Percentiles rank a stretch among this genome's conserved stretches.
phyloP scores from a whole-genome alignment of 2,113 vertebrate species.

The Anthoscopus minutus region DNA sequence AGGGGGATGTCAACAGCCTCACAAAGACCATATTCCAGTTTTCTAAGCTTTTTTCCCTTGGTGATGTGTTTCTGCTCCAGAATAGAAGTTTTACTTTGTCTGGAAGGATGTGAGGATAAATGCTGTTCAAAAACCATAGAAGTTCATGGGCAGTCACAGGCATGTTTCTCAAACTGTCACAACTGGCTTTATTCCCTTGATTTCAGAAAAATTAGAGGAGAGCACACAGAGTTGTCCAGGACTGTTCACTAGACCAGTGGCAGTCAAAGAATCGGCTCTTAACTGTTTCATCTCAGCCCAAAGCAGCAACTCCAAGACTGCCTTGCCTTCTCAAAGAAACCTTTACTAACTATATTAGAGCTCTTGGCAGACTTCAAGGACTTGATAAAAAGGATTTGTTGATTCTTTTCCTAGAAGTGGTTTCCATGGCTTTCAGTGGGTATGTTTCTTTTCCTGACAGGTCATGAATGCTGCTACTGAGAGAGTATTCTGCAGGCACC shows the following conservation, averaged over 20 bases:
- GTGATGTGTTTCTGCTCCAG: not conserved
- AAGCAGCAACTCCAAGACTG: not conserved
- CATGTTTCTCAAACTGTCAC: not conserved
- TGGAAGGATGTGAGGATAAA: not conserved
- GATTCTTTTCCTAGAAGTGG: not conserved
- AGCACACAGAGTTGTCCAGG: not conserved
- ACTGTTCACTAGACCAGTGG: not conserved
- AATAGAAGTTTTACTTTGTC: not conserved
- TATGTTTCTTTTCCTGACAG: not conserved
- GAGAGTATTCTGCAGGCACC: not conserved
- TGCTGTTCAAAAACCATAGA: not conserved
- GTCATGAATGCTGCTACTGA: not conserved
- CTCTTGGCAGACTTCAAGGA: not conserved
- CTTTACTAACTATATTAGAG: not conserved
- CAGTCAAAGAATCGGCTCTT: not conserved
- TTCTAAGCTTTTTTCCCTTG: not conserved
- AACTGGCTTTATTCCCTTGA: not conserved
- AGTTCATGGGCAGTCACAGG: not conserved
- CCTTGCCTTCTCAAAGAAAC: not conserved
- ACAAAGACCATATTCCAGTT: not conserved
- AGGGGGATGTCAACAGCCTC: not conserved
- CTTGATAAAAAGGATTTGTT: constrained; percentile 26
- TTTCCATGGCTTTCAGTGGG: not conserved
- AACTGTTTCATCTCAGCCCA: not conserved
- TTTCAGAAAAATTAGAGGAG: not conserved